These are phyloP conservation scores for Pedionomus torquatus DNA, from an alignment of 2,113 vertebrate genomes.

Conservation along the genomic window DNA sequence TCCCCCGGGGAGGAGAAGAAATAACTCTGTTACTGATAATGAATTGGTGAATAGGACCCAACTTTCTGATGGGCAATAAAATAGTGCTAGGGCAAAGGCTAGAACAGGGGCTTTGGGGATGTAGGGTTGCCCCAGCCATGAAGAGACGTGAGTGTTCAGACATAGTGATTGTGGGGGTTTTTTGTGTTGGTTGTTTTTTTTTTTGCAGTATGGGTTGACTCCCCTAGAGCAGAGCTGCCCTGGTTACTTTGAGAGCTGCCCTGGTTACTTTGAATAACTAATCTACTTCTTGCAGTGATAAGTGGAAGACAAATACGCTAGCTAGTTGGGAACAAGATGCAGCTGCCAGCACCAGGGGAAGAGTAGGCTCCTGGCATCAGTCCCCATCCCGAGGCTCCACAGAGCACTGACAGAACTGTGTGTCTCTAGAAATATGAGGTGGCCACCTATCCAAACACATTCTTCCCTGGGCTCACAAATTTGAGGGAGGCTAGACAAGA, in stretches of 20 bases:
- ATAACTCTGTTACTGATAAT: background rate
- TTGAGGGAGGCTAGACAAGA: background rate
- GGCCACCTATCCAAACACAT: background rate
- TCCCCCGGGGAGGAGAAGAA: background rate
- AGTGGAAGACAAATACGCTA: background rate
- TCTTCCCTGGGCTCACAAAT: background rate
- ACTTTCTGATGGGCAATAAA: background rate
- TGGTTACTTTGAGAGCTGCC: background rate
- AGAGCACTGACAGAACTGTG: constrained; percentile 6
- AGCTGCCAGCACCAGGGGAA: background rate
- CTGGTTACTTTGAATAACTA: background rate
- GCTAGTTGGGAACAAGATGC: background rate
- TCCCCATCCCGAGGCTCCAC: background rate
- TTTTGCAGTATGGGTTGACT: background rate
- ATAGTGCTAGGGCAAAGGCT: background rate
- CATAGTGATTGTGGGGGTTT: accelerated
- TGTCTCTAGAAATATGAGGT: constrained; percentile 3
- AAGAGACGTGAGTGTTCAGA: background rate
- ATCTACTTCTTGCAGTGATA: background rate
- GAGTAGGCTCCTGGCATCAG: constrained; percentile 1
- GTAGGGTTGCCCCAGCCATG: background rate
- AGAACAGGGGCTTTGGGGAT: background rate
- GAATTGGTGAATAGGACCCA: background rate
- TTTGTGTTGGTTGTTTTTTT: no score
- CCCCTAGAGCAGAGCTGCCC: background rate